Evolutionary conservation across 2,797 vertebrate genomes (phyloP), one percentile per base, ranked within the genome.

Genomic region (Manis javanica): DNA sequence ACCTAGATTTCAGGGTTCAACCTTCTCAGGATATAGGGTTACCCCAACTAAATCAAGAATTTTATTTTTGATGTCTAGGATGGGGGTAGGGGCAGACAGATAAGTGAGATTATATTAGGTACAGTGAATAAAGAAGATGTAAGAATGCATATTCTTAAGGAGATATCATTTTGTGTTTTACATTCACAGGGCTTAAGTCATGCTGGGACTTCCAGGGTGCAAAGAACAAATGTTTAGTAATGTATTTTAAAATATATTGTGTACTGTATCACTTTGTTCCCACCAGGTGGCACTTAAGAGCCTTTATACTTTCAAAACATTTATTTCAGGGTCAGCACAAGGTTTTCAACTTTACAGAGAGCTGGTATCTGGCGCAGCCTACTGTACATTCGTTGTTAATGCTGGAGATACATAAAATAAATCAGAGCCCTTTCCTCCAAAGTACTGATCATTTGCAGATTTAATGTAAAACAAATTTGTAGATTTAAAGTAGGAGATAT

Each of bases 271-370:
- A 37, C 55, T 19, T 85, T 34, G 26, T 69, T 11, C 5, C 90
- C 94, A 92, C 78, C 31, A 90, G 94, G 26, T 71, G 94, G 91
- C 91, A 55, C 55, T 39, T 61, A 49, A 64, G 86, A 85, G 61
- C 82, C 49, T n/a, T 74, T 59, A 75, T 19, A 79, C 82, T 26
- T 18, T n/a, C 57, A 71, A 95, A 64, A 77, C 49, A 8, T 82
- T 63, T 29, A 42, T 88, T 69, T 96, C 16, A 31, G 90, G 12
- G n/a, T 77, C 53, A 26, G 46, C 82, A 69, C 16, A 64, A 90
- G 3, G 37, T 83, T 71, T 53, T 53, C 37, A 90, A 64, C 24
- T 49, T 18, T 31, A 66, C 57, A 57, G 88, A 84, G n/a, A 72
- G 34, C 64, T 15, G 3, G 21, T 55, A 42, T 57, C 34, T 51